Percentiles rank a stretch among this genome's conserved stretches.
Conservation (phyloP, 1,140 invertebrate species). For the Pollicipes pollicipes region DNA sequence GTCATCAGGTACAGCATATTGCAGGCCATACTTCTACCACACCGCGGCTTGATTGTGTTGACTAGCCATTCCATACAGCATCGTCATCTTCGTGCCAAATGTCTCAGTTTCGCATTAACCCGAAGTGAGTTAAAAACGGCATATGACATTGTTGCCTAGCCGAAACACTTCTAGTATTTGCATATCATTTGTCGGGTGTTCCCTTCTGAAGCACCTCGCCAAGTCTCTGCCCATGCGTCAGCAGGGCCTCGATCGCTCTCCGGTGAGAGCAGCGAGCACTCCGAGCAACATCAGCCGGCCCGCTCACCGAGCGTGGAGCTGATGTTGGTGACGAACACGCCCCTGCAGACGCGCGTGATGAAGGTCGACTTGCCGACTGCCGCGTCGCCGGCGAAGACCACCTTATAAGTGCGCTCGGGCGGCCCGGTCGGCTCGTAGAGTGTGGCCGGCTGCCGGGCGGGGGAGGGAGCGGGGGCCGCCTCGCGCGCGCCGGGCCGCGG, state of each 20-base stretch:
- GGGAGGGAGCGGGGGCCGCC: not conserved
- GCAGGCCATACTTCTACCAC: too few species aligned
- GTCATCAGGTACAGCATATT: not conserved
- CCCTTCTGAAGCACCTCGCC: not conserved
- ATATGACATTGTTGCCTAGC: not conserved
- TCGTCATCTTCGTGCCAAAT: too few species aligned
- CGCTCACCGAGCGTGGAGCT: constrained; percentile 41
- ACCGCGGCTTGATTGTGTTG: too few species aligned
- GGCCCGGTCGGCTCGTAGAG: constrained; percentile 25
- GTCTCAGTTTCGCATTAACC: too few species aligned
- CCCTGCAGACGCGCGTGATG: constrained; percentile 41
- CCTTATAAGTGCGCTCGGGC: constrained; percentile 41
- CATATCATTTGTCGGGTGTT: too few species aligned
- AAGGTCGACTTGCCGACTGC: constrained; percentile 48
- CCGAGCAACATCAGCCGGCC: not conserved
- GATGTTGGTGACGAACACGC: constrained; percentile 36
- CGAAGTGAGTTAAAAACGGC: too few species aligned
- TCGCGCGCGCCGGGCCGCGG: too few species aligned
- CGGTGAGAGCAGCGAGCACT: not conserved
- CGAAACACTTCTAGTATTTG: too few species aligned
- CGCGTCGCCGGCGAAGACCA: constrained; percentile 46
- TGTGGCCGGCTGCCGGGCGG: not conserved
- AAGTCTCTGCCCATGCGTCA: not conserved
- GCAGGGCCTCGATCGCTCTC: not conserved
- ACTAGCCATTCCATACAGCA: too few species aligned